Evolutionary conservation across 2,113 vertebrate genomes (phyloP), one percentile per base, ranked within the genome.

Genomic region (Ibidorhyncha struthersii): DNA sequence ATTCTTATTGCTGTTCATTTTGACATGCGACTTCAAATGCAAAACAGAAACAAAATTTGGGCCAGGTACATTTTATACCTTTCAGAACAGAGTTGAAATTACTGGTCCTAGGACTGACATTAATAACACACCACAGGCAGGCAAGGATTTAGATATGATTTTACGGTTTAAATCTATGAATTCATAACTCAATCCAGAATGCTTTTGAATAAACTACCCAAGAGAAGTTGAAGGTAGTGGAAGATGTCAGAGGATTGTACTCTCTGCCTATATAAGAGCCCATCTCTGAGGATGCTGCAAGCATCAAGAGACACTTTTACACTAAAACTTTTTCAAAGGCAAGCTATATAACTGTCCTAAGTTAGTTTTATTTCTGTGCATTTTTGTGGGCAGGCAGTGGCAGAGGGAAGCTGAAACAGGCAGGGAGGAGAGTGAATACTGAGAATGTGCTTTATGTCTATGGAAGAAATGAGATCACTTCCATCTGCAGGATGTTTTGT

Each of bases 401-500:
- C 61, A 94, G 62, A 73, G 53, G 29, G 49, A 84, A 89, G 36
- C 56, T 87, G 41, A 74, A 82, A 52, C 50, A 87, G 89, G 62
- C 69, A 49, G 84, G 74, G 85, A 82, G 36, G 41, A 82, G 19
- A 73, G 29, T 40, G 81, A 65, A 86, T 7, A 58, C 29, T 82
- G 56, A 89, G 61, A 82, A 79, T 22, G 45, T 4, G 21, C 27
- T 91, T 80, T 83, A 82, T 47, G 58, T 96, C 94, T 85, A 80
- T 29, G 70, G 86, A 67, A 90, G 82, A 78, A 96, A 96, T 5
- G 34, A 96, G 53, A 73, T 21, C 5, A 25, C 73, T 97, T 85
- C 91, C 61, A 71, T 94, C 79, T 86, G 92, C 94, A 85, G 90
- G 87, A 97, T 97, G 90, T 72, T 97, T 97, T 98, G 96, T 97